Evolutionary conservation across 2,113 vertebrate species (phyloP).

Genomic region (Tyrannus savana): DNA sequence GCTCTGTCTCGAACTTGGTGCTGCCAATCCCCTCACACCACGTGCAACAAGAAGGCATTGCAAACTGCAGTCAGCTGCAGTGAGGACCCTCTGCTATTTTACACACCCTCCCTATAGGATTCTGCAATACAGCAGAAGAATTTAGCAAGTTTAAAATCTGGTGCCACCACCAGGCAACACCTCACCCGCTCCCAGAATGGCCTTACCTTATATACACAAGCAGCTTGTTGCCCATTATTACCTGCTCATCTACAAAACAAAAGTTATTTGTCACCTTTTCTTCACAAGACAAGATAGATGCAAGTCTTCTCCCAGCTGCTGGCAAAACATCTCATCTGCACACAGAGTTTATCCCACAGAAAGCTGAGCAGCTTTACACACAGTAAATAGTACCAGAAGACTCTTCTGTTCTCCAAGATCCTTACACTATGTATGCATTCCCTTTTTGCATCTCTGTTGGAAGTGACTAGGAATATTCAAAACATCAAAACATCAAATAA

Average conservation of each 20-base stretch:
- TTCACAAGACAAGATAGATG: not conserved
- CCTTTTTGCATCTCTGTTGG: not conserved
- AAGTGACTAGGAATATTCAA: not conserved
- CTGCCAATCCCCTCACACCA: not conserved
- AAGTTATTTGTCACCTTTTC: not conserved
- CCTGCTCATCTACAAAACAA: conserved; percentile 87
- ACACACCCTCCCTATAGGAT: fast-evolving
- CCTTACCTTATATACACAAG: conserved; percentile 96
- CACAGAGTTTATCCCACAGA: not conserved
- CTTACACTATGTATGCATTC: not conserved
- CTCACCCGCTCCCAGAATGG: not conserved
- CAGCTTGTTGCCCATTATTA: conserved; percentile 97
- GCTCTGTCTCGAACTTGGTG: not conserved
- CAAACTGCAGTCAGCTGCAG: not conserved
- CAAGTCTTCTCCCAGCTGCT: not conserved
- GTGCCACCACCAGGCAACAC: not conserved
- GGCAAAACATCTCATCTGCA: not conserved
- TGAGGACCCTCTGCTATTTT: not conserved
- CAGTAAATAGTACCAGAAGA: not conserved
- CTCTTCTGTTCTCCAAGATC: not conserved
- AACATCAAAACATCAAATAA: not conserved
- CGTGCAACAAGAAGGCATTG: not conserved
- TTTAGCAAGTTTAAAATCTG: not conserved
- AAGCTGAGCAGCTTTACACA: not conserved
- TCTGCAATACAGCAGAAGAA: not conserved